Evolutionary conservation across 2,113 vertebrate species (phyloP).

Genomic region (Amia ocellicauda): DNA sequence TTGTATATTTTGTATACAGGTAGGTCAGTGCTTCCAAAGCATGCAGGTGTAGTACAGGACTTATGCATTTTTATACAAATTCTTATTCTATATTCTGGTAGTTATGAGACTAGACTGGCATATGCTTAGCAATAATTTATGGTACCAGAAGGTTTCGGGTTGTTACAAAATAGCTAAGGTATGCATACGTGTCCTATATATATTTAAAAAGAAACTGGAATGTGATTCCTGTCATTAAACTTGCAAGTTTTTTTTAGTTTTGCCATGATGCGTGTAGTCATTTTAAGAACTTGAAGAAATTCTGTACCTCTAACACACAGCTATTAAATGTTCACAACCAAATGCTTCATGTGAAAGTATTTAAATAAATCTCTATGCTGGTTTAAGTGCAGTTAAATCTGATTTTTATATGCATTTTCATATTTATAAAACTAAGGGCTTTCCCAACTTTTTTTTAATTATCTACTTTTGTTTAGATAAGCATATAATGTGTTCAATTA

Average conservation of each 20-base stretch:
- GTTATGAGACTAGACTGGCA: conserved; percentile 27
- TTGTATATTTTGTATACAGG: conserved; percentile 68
- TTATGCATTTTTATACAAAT: conserved; percentile 60
- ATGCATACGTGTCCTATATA: conserved; percentile 39
- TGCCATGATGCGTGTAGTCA: neutral
- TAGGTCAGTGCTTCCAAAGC: conserved; percentile 64
- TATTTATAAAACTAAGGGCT: too few species aligned
- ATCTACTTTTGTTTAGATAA: too few species aligned
- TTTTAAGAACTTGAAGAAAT: conserved; percentile 35
- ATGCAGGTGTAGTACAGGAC: conserved; percentile 59
- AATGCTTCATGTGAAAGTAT: conserved; percentile 36
- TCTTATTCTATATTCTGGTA: conserved; percentile 52
- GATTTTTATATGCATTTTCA: conserved; percentile 54
- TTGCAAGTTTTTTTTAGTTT: conserved; percentile 9
- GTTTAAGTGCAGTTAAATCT: conserved; percentile 52
- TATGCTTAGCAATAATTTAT: conserved; percentile 56
- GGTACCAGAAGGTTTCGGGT: conserved; percentile 36
- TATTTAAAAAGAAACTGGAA: conserved; percentile 42
- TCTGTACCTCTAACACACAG: conserved; percentile 34
- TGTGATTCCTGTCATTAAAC: conserved; percentile 26
- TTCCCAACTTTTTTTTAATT: too few species aligned
- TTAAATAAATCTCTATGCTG: conserved; percentile 49
- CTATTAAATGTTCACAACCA: conserved; percentile 31
- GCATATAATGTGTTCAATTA: too few species aligned
- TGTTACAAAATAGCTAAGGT: conserved; percentile 30